Conservation (phyloP, 2,888 invertebrate genomes). For the Linyphia triangularis region DNA sequence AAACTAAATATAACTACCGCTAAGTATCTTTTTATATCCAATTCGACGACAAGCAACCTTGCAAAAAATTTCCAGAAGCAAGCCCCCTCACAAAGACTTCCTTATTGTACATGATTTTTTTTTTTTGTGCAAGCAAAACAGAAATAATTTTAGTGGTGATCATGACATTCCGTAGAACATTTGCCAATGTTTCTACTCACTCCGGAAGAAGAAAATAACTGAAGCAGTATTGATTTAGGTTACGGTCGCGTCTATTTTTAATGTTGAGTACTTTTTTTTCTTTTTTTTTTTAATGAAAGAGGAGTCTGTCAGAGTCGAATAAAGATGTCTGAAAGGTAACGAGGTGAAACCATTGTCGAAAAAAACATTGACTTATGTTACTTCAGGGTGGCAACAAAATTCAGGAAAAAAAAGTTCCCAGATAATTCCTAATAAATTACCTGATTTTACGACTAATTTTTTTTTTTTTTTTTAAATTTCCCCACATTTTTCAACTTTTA, state of each 20-base stretch:
- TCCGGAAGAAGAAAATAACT: not conserved
- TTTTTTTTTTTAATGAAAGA: not conserved
- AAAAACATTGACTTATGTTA: not conserved
- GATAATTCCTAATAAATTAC: no score
- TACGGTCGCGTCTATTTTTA: constrained; percentile 44
- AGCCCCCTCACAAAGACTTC: constrained; percentile 36
- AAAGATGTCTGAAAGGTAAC: not conserved
- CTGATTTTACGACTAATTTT: no score
- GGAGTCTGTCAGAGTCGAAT: not conserved
- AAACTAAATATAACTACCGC: constrained; percentile 11
- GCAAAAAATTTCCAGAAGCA: not conserved
- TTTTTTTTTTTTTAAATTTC: no score
- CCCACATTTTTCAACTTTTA: no score
- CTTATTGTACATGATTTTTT: constrained; percentile 56
- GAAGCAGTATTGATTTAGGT: constrained; percentile 50
- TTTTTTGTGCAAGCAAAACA: constrained; percentile 29
- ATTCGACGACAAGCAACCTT: constrained; percentile 17
- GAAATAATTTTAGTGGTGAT: constrained; percentile 34
- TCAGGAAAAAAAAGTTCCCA: no score
- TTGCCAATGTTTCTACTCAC: constrained; percentile 21
- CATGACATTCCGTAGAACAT: constrained; percentile 45
- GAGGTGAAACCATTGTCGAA: not conserved
- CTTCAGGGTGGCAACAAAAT: not conserved
- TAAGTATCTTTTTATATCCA: constrained; percentile 24
- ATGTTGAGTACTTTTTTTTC: not conserved